Evolutionary conservation across 2,113 vertebrate genomes (phyloP).

Genomic region (Sorex araneus): DNA sequence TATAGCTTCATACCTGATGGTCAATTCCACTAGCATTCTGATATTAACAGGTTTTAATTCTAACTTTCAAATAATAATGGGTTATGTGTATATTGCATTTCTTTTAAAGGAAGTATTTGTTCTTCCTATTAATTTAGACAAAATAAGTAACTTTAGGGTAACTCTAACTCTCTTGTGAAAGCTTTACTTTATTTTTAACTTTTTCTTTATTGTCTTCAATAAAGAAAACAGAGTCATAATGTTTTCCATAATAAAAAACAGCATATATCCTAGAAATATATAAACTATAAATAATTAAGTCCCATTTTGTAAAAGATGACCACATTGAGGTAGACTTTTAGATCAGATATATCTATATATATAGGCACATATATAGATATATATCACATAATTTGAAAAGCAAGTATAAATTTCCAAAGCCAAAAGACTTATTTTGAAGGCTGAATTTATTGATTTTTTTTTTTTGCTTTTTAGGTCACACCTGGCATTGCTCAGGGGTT

Average conservation of each 20-base stretch:
- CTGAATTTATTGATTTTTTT: too few species aligned
- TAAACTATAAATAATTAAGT: slow-evolving; percentile 9
- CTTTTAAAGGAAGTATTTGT: background rate
- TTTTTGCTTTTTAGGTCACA: too few species aligned
- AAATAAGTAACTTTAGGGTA: background rate
- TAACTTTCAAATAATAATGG: background rate
- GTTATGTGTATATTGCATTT: background rate
- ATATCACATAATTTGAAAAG: background rate
- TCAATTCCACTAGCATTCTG: background rate
- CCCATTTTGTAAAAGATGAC: background rate
- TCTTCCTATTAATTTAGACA: background rate
- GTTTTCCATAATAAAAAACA: background rate
- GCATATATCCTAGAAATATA: background rate
- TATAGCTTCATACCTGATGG: background rate
- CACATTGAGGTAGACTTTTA: background rate
- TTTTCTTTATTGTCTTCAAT: too few species aligned
- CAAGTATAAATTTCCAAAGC: background rate
- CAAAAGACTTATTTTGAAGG: background rate
- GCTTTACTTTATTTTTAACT: too few species aligned
- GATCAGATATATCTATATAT: background rate
- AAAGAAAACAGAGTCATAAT: background rate
- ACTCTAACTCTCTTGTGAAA: background rate
- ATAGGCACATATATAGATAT: too few species aligned
- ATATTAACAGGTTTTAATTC: background rate
- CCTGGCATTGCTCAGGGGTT: too few species aligned